Base-by-base conservation (phyloP, 2,888 invertebrate species). In the Anticlea derivata region DNA sequence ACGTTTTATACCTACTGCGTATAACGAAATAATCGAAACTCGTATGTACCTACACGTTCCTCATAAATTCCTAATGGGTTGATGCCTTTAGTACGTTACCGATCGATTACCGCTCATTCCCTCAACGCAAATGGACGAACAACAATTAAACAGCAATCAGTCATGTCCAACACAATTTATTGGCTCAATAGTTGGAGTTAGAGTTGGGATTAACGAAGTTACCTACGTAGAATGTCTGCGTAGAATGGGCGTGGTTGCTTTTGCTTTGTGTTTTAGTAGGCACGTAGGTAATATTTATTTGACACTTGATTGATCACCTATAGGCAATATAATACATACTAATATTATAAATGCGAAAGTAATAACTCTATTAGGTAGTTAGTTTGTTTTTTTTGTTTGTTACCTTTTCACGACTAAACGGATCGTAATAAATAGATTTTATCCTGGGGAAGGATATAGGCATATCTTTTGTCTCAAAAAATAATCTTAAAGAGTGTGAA, bases 61-160 rank as follows among this genome's bases (percentile, higher is more conserved):
- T 17, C 22, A 22, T 33, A 34, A 34, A 23, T 23, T 11, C 11
- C 11, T 35, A 7, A 12, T 37, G n/a, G 7, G 31, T 31, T 5
- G 29, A 11, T 30, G 11, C 40, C 29, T 40, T 30, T 35, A 8
- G n/a, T n/a, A n/a, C n/a, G n/a, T n/a, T n/a, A n/a, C 13, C 3
- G 5, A 7, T 3, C 23, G 20, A 44, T 35, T 29, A 29, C 12
- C 11, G 24, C 10, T 17, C 33, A 8, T 29, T 10, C 29, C 27
- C 34, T 3, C 1, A 22, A 5, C 39, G 48, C 50, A 55, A 55
- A 58, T 50, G 43, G 47, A 53, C 20, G 27, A 47, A 59, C 53
- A 54, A 56, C 35, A 48, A 48, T 54, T 54, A 54, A 59, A 59
- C 30, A 41, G 48, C 37, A 43, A 59, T 59, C 55, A 54, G 53